phyloP scores from a whole-genome alignment of 2,113 vertebrate species.

The Puntigrus tetrazona region DNA sequence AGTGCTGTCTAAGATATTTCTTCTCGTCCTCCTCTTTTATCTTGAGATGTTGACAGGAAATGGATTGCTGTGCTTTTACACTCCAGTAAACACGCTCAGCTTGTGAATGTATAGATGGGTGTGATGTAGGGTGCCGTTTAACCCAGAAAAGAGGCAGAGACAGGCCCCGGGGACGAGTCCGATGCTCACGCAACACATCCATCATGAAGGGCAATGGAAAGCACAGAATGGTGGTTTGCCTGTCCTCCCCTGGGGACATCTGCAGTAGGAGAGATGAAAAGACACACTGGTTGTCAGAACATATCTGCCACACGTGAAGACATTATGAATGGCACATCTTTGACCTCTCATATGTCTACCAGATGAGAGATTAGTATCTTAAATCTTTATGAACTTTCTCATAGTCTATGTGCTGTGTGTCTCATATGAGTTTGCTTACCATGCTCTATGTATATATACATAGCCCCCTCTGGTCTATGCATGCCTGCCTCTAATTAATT shows the following conservation, averaged over 20 bases:
- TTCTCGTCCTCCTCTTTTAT: slow-evolving; percentile 42
- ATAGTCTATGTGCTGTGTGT: not conserved
- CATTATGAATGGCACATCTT: not conserved
- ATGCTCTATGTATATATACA: not conserved
- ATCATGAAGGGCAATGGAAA: slow-evolving; percentile 71
- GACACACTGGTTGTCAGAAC: slow-evolving; percentile 16
- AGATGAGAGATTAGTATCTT: slow-evolving; percentile 5
- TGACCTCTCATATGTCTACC: too few species aligned
- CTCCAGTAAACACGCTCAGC: slow-evolving; percentile 68
- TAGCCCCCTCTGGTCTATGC: too few species aligned
- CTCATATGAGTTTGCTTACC: not conserved
- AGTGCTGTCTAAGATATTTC: slow-evolving; percentile 53
- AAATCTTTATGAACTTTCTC: not conserved
- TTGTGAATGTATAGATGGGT: slow-evolving; percentile 71
- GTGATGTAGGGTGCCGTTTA: slow-evolving; percentile 73
- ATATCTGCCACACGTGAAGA: not conserved
- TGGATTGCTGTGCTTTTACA: slow-evolving; percentile 65
- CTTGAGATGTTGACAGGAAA: slow-evolving; percentile 67
- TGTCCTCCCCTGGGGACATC: slow-evolving; percentile 55
- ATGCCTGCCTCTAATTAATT: too few species aligned
- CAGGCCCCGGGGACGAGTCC: slow-evolving; percentile 59
- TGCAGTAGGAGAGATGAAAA: slow-evolving; percentile 8
- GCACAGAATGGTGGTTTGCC: slow-evolving; percentile 66
- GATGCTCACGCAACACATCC: slow-evolving; percentile 72
- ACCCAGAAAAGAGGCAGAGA: slow-evolving; percentile 71